Percentiles rank a stretch among this genome's conserved stretches.
Evolutionary conservation across 1,140 invertebrate genomes (phyloP).

Genomic region (Apis dorsata): DNA sequence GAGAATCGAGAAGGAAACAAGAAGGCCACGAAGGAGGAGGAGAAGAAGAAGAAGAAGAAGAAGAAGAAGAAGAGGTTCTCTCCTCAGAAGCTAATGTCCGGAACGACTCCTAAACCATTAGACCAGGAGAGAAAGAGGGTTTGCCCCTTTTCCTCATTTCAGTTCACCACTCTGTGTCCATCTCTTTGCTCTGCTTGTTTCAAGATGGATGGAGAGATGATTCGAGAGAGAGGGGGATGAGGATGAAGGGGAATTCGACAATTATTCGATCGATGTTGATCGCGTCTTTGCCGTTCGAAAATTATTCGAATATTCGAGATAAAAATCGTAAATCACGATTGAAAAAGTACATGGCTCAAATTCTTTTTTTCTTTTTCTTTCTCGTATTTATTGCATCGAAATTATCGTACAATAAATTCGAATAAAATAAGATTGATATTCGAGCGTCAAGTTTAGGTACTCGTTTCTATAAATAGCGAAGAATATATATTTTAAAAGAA

Average conservation of each 20-base stretch:
- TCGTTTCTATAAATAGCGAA: not conserved
- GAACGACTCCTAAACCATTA: conserved; percentile 77
- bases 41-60: conserved; percentile 32
- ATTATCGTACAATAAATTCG: too few species aligned
- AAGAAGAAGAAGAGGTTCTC: conserved; percentile 51
- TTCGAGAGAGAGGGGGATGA: not conserved
- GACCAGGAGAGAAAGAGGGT: conserved; percentile 50
- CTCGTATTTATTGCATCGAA: too few species aligned
- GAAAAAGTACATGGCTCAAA: too few species aligned
- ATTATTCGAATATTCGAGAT: too few species aligned
- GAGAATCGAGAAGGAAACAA: conserved; percentile 30
- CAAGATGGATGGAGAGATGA: conserved; percentile 18
- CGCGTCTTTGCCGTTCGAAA: too few species aligned
- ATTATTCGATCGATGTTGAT: too few species aligned
- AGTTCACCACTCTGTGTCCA: conserved; percentile 18
- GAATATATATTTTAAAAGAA: not conserved
- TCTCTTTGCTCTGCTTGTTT: conserved; percentile 19
- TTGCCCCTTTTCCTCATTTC: conserved; percentile 48
- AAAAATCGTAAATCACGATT: too few species aligned
- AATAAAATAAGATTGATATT: too few species aligned
- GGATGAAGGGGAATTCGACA: not conserved
- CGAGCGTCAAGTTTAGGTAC: too few species aligned
- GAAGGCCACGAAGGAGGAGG: conserved; percentile 31
- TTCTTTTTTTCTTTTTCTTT: too few species aligned
- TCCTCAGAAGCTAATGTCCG: conserved; percentile 77